Conservation (phyloP, 2,797 vertebrate genomes). For the Alosa sapidissima region DNA sequence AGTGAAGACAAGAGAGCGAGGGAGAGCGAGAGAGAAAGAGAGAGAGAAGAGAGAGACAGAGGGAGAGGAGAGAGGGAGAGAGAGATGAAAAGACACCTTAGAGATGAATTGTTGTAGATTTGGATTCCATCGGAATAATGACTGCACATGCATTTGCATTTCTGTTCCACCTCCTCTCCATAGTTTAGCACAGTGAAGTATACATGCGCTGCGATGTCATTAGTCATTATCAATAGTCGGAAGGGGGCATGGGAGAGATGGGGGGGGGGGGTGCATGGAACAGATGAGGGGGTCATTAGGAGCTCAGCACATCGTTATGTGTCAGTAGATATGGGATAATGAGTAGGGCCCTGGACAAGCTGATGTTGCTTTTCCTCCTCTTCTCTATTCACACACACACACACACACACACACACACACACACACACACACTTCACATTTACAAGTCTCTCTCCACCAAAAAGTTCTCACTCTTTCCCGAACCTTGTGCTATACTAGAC, state of each 20-base stretch:
- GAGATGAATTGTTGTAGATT: neutral
- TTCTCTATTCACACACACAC: neutral
- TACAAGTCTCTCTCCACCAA: conserved; percentile 1
- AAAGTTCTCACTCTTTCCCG: neutral
- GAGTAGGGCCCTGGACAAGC: neutral
- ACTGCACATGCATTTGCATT: neutral
- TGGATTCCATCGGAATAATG: neutral
- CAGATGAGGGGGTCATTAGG: neutral
- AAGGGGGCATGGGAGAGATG: too few relatives aligned
- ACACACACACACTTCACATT: conserved; percentile 1
- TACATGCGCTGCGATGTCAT: neutral
- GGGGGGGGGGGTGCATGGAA: neutral
- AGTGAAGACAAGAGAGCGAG: neutral
- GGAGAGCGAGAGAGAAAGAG: neutral
- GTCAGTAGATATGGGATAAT: neutral
- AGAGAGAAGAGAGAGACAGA: neutral
- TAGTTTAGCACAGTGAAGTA: too few relatives aligned
- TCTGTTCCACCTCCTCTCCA: neutral
- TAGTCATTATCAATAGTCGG: neutral
- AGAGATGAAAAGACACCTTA: neutral
- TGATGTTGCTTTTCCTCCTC: neutral
- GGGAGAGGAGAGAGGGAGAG: neutral
- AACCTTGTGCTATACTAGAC: neutral
- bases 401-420: conserved; percentile 12
- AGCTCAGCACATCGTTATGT: neutral